A percentile compares a stretch with the other conserved stretches of the same genome.
These are phyloP conservation scores for Triplophysa rosa DNA, from an alignment of 2,113 vertebrate genomes.

Conservation along the genomic window DNA sequence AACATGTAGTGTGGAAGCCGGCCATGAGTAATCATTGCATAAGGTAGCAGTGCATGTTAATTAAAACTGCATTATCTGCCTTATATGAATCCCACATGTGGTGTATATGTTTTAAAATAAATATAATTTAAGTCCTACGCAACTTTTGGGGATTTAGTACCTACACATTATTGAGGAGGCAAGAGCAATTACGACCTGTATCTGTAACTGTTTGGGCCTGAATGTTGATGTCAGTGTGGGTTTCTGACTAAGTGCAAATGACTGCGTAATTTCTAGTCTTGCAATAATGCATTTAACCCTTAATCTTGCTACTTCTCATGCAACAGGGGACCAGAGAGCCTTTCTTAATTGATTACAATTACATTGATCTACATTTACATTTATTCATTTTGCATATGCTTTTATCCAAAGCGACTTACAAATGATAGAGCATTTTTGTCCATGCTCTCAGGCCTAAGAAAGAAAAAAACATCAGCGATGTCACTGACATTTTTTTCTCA, in stretches of 20 bases:
- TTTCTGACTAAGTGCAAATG: not conserved
- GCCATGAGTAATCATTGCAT: slow-evolving; percentile 18
- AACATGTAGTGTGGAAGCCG: slow-evolving; percentile 11
- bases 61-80: not conserved
- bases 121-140: not conserved
- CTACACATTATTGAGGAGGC: not conserved
- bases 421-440: too few relatives aligned
- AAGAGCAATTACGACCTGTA: not conserved
- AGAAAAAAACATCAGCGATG: too few relatives aligned
- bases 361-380: too few relatives aligned
- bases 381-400: too few relatives aligned
- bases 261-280: not conserved
- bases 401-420: too few relatives aligned
- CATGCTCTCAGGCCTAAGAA: too few relatives aligned
- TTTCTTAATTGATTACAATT: too few relatives aligned
- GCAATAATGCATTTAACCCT: too few relatives aligned
- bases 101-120: not conserved
- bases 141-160: not conserved
- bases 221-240: not conserved
- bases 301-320: too few relatives aligned
- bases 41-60: slow-evolving; percentile 39
- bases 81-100: not conserved
- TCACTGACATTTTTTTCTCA: too few relatives aligned
- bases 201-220: not conserved
- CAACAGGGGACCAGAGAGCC: too few relatives aligned